phyloP scores from a whole-genome alignment of 1,140 invertebrate genomes.

The Cylas formicarius region DNA sequence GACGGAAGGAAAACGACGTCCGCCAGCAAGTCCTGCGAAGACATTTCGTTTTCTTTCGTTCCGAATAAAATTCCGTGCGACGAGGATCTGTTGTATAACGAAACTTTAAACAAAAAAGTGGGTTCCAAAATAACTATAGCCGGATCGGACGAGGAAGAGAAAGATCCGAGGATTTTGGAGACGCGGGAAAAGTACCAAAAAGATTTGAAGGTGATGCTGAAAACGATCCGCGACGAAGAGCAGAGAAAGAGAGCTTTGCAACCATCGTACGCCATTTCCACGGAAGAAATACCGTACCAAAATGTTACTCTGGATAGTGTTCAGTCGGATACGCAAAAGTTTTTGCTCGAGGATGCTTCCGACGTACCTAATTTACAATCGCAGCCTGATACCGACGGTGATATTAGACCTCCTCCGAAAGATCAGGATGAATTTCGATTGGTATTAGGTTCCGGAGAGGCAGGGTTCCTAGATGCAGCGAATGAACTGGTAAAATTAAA shows the following conservation, averaged over 20 bases:
- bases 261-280: no score
- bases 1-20: background rate
- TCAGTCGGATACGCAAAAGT: no score
- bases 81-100: conserved; percentile 19
- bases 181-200: conserved; percentile 5
- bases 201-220: conserved; percentile 4
- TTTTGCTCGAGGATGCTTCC: no score
- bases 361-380: no score
- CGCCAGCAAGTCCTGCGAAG: conserved; percentile 22
- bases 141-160: conserved; percentile 1
- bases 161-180: conserved; percentile 12
- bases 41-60: conserved; percentile 21
- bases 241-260: conserved; percentile 3
- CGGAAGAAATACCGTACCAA: no score
- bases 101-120: conserved; percentile 12
- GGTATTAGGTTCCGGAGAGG: no score
- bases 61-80: conserved; percentile 13
- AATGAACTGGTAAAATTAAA: no score
- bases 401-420: background rate
- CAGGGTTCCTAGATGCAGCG: no score
- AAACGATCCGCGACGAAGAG: conserved; percentile 9
- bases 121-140: background rate
- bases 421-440: background rate
- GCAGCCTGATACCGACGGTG: background rate
- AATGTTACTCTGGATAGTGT: no score